phyloP scores from a whole-genome alignment of 2,113 vertebrate species.

The Mustelus asterias region DNA sequence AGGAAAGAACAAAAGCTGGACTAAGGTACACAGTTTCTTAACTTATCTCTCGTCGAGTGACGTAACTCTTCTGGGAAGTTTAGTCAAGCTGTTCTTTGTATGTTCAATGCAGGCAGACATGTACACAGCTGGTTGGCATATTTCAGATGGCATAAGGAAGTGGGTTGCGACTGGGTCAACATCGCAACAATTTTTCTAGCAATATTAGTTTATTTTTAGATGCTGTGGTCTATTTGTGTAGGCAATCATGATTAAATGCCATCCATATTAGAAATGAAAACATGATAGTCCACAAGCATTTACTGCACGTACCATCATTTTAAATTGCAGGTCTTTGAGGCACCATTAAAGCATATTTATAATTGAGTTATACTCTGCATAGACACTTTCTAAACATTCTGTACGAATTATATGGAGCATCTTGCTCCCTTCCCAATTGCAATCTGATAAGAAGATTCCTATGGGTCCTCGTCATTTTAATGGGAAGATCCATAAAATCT shows the following conservation, averaged over 20 bases:
- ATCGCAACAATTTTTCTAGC: background rate
- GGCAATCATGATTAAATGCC: constrained; percentile 2
- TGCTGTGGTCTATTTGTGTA: constrained; percentile 4
- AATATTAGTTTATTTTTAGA: constrained; percentile 32
- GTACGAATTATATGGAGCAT: background rate
- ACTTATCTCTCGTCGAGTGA: background rate
- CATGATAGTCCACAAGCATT: background rate
- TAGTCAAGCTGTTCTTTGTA: background rate
- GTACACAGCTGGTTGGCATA: constrained; percentile 29
- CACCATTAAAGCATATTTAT: background rate
- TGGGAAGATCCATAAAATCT: background rate
- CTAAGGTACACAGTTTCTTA: background rate
- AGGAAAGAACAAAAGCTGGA: background rate
- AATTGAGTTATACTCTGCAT: background rate
- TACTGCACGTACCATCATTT: too few relatives aligned
- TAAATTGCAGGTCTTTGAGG: background rate
- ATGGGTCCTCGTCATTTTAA: background rate
- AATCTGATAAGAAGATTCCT: background rate
- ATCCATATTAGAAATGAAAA: background rate
- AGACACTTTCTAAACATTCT: background rate
- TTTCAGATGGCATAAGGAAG: constrained; percentile 25
- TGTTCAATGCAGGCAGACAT: background rate
- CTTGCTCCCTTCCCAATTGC: background rate
- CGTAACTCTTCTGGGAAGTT: background rate
- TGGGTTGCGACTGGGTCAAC: constrained; percentile 1